Conservation (phyloP, 2,113 vertebrate species). For the Ptilorrhoa leucosticta region DNA sequence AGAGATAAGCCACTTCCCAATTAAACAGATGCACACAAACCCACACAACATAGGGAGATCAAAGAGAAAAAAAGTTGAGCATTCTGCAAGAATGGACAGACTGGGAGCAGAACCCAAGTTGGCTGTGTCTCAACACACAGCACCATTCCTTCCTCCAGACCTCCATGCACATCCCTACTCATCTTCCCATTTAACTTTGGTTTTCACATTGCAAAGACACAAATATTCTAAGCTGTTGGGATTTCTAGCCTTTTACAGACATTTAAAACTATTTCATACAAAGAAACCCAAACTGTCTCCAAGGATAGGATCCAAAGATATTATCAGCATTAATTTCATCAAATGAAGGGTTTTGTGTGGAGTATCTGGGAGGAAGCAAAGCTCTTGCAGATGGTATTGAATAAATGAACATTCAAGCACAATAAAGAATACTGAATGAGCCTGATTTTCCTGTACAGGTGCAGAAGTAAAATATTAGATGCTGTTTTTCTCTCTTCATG, state of each 20-base stretch:
- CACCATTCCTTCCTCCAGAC: not conserved
- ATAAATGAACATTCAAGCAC: constrained; percentile 11
- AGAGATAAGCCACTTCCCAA: not conserved
- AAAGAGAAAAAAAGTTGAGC: not conserved
- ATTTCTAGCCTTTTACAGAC: not conserved
- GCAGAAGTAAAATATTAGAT: not conserved
- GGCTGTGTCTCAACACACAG: not conserved
- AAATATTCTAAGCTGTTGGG: not conserved
- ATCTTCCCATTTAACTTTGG: not conserved
- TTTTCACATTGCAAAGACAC: not conserved
- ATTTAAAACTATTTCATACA: not conserved
- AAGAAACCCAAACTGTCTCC: not conserved
- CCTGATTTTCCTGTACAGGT: not conserved
- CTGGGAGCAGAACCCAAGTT: not conserved
- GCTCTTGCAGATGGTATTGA: not conserved
- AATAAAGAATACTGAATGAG: constrained; percentile 2
- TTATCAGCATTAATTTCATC: not conserved
- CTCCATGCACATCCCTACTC: not conserved
- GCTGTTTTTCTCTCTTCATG: not conserved
- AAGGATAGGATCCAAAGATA: not conserved
- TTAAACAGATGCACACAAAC: not conserved
- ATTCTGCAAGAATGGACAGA: not conserved
- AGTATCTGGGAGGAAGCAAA: not conserved
- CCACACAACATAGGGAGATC: not conserved
- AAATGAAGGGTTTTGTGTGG: not conserved